Evolutionary conservation across 2,113 vertebrate genomes (phyloP).

Genomic region (Sciurus niger): DNA sequence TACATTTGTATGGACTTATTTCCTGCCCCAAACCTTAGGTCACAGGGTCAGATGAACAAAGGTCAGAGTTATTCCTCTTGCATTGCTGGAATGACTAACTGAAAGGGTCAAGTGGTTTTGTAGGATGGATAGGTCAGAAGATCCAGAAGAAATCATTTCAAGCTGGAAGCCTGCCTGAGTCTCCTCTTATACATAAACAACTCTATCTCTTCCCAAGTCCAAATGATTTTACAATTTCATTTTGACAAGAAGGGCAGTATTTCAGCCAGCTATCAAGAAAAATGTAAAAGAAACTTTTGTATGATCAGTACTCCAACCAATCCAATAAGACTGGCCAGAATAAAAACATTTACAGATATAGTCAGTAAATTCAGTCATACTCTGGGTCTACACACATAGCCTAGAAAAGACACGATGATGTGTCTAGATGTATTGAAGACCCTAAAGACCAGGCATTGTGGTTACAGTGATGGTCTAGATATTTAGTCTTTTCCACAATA

Average conservation of each 20-base stretch:
- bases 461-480: background rate
- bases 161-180: background rate
- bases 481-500: background rate
- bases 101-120: background rate
- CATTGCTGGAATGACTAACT: background rate
- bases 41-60: background rate
- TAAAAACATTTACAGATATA: background rate
- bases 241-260: background rate
- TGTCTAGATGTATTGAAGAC: background rate
- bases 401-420: background rate
- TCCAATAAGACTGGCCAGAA: background rate
- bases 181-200: too few relatives aligned
- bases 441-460: background rate
- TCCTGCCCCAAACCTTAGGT: background rate
- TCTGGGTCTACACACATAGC: background rate
- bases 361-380: background rate
- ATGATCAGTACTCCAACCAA: background rate
- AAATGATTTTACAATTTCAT: background rate
- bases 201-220: background rate
- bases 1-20: background rate
- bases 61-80: background rate
- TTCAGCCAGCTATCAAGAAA: background rate
- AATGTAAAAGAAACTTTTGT: background rate
- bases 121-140: background rate
- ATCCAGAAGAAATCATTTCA: background rate